These are phyloP conservation scores for Melolontha melolontha DNA, from an alignment of 2,888 invertebrate genomes.

Conservation along the genomic window DNA sequence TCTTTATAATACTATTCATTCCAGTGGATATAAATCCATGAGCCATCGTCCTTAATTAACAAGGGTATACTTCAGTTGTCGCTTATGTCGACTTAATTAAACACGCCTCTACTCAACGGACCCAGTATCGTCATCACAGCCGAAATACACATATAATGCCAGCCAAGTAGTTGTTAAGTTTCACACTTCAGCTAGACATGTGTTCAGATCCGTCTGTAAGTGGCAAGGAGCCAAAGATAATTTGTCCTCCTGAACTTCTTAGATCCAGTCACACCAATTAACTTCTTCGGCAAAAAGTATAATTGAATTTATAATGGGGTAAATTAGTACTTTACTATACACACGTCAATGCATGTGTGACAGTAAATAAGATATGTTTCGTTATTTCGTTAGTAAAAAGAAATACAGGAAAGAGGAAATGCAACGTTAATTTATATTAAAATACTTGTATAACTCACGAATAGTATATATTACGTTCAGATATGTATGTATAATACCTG, in stretches of 20 bases:
- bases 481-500: neutral
- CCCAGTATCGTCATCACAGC: too few relatives aligned
- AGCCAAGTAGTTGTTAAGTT: constrained; percentile 25
- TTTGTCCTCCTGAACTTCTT: constrained; percentile 29
- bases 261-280: constrained; percentile 31
- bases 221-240: constrained; percentile 33
- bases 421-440: neutral
- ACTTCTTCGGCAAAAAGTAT: constrained; percentile 16
- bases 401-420: too few relatives aligned
- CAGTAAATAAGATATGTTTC: too few relatives aligned
- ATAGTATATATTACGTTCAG: neutral
- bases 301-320: constrained; percentile 9
- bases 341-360: neutral
- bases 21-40: too few relatives aligned
- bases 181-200: constrained; percentile 29
- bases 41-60: too few relatives aligned
- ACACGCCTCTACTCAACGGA: too few relatives aligned
- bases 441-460: neutral
- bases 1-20: too few relatives aligned
- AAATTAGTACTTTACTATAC: constrained; percentile 2
- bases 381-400: too few relatives aligned
- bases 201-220: constrained; percentile 30
- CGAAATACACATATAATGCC: constrained; percentile 16
- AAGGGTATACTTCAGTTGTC: too few relatives aligned
- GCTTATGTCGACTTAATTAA: too few relatives aligned